Evolutionary conservation across 1,140 invertebrate genomes (phyloP).

Genomic region (Drosophila arizonae): DNA sequence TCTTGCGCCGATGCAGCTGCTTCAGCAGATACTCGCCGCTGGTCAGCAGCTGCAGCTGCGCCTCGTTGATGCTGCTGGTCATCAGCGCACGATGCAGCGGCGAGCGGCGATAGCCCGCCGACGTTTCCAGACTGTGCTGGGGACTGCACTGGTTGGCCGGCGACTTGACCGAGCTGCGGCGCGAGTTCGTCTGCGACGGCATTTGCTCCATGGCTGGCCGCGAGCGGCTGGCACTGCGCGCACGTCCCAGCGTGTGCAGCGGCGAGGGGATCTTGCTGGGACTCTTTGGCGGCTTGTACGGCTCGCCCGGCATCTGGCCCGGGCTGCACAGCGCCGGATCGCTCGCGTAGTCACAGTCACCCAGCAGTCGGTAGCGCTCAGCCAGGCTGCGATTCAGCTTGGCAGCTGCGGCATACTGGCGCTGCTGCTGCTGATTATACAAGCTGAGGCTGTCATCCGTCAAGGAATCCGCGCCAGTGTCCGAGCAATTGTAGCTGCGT

Average conservation of each 20-base stretch:
- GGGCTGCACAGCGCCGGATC: conserved; percentile 76
- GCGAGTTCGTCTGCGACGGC: conserved; percentile 85
- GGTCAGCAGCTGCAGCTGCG: conserved; percentile 73
- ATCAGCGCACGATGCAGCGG: conserved; percentile 72
- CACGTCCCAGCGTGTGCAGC: conserved; percentile 84
- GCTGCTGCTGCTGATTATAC: conserved; percentile 61
- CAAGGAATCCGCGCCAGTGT: conserved; percentile 65
- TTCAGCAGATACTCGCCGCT: conserved; percentile 78
- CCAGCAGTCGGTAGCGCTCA: conserved; percentile 72
- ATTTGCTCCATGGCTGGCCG: conserved; percentile 83
- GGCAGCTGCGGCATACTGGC: conserved; percentile 54
- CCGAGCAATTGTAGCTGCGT: conserved; percentile 78
- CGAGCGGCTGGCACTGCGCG: conserved; percentile 83
- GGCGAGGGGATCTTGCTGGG: conserved; percentile 86
- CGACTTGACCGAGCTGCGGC: conserved; percentile 77
- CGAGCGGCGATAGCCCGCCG: conserved; percentile 63
- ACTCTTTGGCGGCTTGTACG: conserved; percentile 85
- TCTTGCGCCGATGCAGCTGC: conserved; percentile 83
- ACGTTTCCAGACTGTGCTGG: conserved; percentile 69
- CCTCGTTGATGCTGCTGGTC: conserved; percentile 82
- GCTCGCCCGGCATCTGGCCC: conserved; percentile 33
- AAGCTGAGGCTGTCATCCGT: conserved; percentile 78
- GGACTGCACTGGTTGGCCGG: conserved; percentile 71
- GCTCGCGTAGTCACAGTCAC: conserved; percentile 78
- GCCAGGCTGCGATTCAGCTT: conserved; percentile 70